These are phyloP conservation scores for Augiades crinisus DNA, from an alignment of 2,888 invertebrate genomes.

Conservation along the genomic window DNA sequence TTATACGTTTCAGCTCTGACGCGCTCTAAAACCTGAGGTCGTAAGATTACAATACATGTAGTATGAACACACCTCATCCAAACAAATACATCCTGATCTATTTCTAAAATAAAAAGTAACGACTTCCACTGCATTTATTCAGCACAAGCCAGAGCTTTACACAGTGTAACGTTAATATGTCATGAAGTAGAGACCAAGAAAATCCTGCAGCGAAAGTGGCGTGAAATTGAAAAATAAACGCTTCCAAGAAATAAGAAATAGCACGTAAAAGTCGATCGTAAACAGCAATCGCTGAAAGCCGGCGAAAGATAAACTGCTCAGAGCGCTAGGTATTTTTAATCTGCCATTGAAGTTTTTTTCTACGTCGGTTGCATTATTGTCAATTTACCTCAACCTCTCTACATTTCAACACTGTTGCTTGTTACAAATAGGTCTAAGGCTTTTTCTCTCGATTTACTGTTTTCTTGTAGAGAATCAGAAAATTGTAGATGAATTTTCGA, in stretches of 20 bases:
- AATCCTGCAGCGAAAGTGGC: constrained; percentile 22
- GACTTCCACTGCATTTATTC: not conserved
- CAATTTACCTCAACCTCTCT: constrained; percentile 4
- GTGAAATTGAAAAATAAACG: constrained; percentile 26
- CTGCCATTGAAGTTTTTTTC: constrained; percentile 13
- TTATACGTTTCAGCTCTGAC: too few relatives aligned
- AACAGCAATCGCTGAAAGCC: constrained; percentile 12
- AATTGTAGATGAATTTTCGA: too few relatives aligned
- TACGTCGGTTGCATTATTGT: constrained; percentile 10
- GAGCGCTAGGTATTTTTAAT: constrained; percentile 19
- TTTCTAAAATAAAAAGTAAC: too few relatives aligned
- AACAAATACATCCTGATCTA: too few relatives aligned
- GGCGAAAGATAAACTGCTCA: constrained; percentile 15
- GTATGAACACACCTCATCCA: too few relatives aligned
- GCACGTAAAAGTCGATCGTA: constrained; percentile 24
- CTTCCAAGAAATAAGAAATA: constrained; percentile 24
- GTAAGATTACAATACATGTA: too few relatives aligned
- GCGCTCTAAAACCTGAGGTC: too few relatives aligned
- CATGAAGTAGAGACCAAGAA: constrained; percentile 10
- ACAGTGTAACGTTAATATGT: constrained; percentile 8
- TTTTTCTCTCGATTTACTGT: constrained; percentile 2
- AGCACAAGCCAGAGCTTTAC: not conserved
- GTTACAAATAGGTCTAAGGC: constrained; percentile 1
- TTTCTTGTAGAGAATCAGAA: not conserved
- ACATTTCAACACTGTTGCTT: not conserved